Conservation (phyloP, 2,888 invertebrate genomes). For the Odontothrips loti region DNA sequence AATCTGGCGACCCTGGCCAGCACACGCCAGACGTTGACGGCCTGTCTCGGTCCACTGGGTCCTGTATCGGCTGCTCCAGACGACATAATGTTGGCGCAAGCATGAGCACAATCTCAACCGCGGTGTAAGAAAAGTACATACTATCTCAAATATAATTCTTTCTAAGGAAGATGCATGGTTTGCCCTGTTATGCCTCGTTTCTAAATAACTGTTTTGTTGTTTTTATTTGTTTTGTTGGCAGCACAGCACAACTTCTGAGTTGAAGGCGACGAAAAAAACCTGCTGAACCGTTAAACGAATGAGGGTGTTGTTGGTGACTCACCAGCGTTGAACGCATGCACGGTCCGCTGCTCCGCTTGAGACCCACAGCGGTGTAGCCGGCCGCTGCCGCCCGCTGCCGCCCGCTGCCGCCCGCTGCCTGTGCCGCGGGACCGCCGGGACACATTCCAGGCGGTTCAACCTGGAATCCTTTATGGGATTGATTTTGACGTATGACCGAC, state of each 20-base stretch:
- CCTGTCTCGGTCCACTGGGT: neutral
- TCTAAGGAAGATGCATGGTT: no score
- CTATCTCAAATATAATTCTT: no score
- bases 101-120: no score
- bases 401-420: neutral
- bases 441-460: neutral
- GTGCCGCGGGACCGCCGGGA: neutral
- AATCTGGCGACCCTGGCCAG: neutral
- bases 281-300: neutral
- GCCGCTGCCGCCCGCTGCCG: neutral
- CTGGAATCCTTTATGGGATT: constrained; percentile 17
- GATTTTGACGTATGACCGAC: constrained; percentile 21
- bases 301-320: neutral
- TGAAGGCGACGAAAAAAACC: no score
- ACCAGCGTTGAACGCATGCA: neutral
- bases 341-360: neutral
- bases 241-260: no score
- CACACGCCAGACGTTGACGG: neutral
- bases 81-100: neutral
- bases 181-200: no score
- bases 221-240: no score
- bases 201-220: no score
- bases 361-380: neutral
- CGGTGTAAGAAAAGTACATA: no score
- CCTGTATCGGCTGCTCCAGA: neutral